Evolutionary conservation across 2,888 invertebrate genomes (phyloP).

Genomic region (Phorcus lineatus): DNA sequence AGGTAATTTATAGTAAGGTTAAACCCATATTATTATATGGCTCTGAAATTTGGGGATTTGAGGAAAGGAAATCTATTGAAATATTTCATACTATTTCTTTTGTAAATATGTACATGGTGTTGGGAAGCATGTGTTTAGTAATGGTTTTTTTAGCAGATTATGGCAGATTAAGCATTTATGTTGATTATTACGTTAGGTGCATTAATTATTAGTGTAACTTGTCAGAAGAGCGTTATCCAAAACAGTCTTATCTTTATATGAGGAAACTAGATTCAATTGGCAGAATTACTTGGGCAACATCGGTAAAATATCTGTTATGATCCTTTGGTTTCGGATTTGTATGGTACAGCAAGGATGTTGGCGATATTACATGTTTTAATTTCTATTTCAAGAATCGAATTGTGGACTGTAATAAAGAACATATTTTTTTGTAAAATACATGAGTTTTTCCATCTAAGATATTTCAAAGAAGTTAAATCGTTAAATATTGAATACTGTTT

Average conservation of each 20-base stretch:
- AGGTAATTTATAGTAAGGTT: background rate
- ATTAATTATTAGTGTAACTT: background rate
- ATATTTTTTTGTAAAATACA: background rate
- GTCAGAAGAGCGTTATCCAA: background rate
- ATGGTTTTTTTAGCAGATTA: background rate
- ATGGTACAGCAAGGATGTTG: background rate
- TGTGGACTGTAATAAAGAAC: background rate
- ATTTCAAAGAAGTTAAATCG: background rate
- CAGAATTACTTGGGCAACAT: background rate
- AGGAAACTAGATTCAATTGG: background rate
- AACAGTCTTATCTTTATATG: background rate
- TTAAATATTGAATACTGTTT: too few species aligned
- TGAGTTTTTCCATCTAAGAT: background rate
- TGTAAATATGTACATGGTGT: background rate
- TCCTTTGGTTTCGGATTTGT: background rate
- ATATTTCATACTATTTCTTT: background rate
- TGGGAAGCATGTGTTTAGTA: background rate
- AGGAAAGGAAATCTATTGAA: background rate
- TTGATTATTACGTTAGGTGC: background rate
- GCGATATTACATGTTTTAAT: background rate
- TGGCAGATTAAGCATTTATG: background rate
- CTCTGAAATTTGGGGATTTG: background rate
- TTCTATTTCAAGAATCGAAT: background rate
- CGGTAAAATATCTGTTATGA: background rate
- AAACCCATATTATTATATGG: background rate